Conservation (phyloP, 2,888 invertebrate genomes). For the Byasa hedistus region DNA sequence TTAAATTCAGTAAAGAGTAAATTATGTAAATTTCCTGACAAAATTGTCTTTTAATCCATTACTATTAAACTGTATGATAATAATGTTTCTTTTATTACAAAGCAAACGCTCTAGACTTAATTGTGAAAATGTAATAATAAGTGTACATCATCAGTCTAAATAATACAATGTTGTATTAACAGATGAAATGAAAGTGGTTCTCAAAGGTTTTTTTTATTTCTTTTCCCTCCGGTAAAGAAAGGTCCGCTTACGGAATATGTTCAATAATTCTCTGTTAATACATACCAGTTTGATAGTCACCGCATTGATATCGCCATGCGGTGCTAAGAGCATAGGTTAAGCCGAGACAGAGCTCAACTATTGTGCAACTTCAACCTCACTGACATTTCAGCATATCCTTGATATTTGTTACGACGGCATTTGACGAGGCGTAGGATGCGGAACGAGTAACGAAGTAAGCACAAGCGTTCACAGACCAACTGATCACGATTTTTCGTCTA, state of each 20-base stretch:
- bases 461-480: constrained; percentile 24
- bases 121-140: too few species aligned
- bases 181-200: too few species aligned
- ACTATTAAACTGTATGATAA: too few species aligned
- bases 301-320: constrained; percentile 39
- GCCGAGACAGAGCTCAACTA: constrained; percentile 56
- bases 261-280: background rate
- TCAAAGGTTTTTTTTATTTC: too few species aligned
- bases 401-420: constrained; percentile 73
- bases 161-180: too few species aligned
- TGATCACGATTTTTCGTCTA: constrained; percentile 15
- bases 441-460: constrained; percentile 48
- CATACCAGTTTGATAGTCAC: constrained; percentile 18
- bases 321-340: constrained; percentile 49
- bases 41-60: too few species aligned
- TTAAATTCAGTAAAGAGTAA: too few species aligned
- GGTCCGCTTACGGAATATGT: background rate
- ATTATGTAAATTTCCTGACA: too few species aligned
- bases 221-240: too few species aligned
- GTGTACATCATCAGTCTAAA: too few species aligned
- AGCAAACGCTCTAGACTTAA: too few species aligned
- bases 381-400: constrained; percentile 77
- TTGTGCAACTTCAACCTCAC: constrained; percentile 61
- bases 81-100: too few species aligned
- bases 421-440: constrained; percentile 68